phyloP scores from a whole-genome alignment of 53 echinoderm and acorn worm species.

The Luidia sarsii region DNA sequence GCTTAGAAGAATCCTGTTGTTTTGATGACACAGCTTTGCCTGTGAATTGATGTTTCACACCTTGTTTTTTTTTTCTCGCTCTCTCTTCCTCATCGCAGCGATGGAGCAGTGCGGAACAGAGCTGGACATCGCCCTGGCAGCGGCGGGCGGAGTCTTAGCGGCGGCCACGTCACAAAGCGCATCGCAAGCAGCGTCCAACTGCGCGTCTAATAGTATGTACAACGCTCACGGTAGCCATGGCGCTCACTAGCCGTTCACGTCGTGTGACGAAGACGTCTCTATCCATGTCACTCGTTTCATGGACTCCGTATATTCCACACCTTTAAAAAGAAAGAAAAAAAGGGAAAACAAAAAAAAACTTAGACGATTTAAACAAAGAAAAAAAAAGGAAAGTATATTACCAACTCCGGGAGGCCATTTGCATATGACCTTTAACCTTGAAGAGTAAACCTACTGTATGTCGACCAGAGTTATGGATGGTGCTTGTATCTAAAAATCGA shows the following conservation, averaged over 20 bases:
- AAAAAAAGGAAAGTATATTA: neutral
- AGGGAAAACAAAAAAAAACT: neutral
- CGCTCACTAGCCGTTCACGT: slow-evolving; percentile 33
- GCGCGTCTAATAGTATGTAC: slow-evolving; percentile 52
- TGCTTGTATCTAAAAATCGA: slow-evolving; percentile 52
- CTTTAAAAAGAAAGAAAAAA: neutral
- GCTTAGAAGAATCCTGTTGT: neutral
- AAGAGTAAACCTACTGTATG: slow-evolving; percentile 8
- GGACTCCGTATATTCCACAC: neutral
- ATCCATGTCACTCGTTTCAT: neutral
- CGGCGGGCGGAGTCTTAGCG: neutral
- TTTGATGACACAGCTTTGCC: neutral
- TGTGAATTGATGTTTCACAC: neutral
- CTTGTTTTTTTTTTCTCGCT: neutral
- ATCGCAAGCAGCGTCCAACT: slow-evolving; percentile 16
- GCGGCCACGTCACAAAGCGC: neutral
- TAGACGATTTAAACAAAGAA: neutral
- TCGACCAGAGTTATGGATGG: slow-evolving; percentile 15
- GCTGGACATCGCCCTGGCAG: slow-evolving; percentile 28
- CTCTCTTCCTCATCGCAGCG: slow-evolving; percentile 1
- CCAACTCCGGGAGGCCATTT: slow-evolving; percentile 8
- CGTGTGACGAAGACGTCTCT: neutral
- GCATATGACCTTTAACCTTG: slow-evolving; percentile 38
- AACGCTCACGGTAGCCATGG: slow-evolving; percentile 38
- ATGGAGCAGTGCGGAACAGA: slow-evolving; percentile 44